These are phyloP conservation scores for Melanerpes formicivorus DNA, from an alignment of 2,113 vertebrate genomes.

Conservation along the genomic window DNA sequence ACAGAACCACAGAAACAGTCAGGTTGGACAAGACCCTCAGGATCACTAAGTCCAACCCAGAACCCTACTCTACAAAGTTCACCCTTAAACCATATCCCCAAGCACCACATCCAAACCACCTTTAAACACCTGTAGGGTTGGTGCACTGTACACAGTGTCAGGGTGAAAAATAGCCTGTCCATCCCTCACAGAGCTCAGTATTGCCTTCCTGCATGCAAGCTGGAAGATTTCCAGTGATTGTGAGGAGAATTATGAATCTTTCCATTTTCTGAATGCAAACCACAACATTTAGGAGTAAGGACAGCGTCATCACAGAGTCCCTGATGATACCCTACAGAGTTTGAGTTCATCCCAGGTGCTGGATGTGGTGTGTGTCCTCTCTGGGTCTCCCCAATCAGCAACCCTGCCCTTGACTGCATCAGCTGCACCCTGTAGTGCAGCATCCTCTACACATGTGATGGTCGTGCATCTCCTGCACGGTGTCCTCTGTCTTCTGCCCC, in stretches of 20 bases:
- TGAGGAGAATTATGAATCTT: not conserved
- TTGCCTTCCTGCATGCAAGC: not conserved
- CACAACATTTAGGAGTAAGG: not conserved
- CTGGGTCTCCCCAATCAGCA: not conserved
- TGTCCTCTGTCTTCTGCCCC: not conserved
- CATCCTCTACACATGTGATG: not conserved
- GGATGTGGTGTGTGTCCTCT: rapidly evolving
- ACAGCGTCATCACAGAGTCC: not conserved
- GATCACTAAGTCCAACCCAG: too few relatives aligned
- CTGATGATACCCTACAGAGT: rapidly evolving
- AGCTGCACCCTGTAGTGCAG: not conserved
- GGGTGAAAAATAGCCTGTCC: not conserved
- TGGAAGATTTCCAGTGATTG: not conserved
- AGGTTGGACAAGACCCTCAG: too few relatives aligned
- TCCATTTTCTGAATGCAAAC: not conserved
- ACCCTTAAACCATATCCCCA: too few relatives aligned
- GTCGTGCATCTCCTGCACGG: not conserved
- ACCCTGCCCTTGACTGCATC: not conserved
- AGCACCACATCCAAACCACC: too few relatives aligned
- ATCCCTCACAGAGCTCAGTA: not conserved
- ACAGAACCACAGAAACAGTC: too few relatives aligned
- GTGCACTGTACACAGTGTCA: not conserved
- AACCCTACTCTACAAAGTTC: too few relatives aligned
- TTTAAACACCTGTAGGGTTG: not conserved
- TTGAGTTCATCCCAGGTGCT: not conserved